These are phyloP conservation scores for Cynoglossus semilaevis DNA, from an alignment of 2,113 vertebrate species.

Conservation along the genomic window DNA sequence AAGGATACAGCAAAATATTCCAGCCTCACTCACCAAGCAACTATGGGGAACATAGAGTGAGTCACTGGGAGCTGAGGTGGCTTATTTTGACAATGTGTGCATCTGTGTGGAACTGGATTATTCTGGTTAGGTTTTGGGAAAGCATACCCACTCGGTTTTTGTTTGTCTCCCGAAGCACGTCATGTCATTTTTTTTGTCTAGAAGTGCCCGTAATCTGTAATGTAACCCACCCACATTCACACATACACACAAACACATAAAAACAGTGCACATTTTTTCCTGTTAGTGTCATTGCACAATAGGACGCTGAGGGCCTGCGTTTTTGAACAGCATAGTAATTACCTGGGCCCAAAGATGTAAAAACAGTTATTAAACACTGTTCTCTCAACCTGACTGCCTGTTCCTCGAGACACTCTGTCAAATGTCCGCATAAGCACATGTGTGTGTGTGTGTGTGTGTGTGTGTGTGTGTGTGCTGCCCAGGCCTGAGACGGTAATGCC, in stretches of 20 bases:
- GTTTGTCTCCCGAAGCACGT: conserved; percentile 47
- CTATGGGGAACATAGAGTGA: conserved; percentile 64
- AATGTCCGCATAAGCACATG: not conserved
- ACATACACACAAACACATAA: conserved; percentile 8
- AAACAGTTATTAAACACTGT: conserved; percentile 38
- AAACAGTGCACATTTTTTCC: conserved; percentile 38
- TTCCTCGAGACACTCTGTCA: not conserved
- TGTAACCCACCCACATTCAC: conserved; percentile 10
- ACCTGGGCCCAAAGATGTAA: conserved; percentile 40
- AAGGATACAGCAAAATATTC: conserved; percentile 62
- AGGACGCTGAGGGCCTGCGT: conserved; percentile 2
- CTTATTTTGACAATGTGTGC: conserved; percentile 65
- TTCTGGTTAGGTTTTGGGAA: conserved; percentile 65
- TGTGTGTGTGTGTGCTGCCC: conserved; percentile 7
- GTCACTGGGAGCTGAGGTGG: conserved; percentile 64
- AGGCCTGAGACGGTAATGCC: too few species aligned
- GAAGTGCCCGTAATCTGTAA: conserved; percentile 29
- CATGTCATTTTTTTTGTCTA: conserved; percentile 25
- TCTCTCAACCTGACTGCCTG: conserved; percentile 1
- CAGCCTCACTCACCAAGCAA: conserved; percentile 55
- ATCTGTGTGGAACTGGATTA: conserved; percentile 54
- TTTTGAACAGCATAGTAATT: conserved; percentile 40
- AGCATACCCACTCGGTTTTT: conserved; percentile 49
- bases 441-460: conserved; percentile 3
- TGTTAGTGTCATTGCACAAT: conserved; percentile 36